Conservation (phyloP, 2,797 vertebrate species). For the Iguana delicatissima region DNA sequence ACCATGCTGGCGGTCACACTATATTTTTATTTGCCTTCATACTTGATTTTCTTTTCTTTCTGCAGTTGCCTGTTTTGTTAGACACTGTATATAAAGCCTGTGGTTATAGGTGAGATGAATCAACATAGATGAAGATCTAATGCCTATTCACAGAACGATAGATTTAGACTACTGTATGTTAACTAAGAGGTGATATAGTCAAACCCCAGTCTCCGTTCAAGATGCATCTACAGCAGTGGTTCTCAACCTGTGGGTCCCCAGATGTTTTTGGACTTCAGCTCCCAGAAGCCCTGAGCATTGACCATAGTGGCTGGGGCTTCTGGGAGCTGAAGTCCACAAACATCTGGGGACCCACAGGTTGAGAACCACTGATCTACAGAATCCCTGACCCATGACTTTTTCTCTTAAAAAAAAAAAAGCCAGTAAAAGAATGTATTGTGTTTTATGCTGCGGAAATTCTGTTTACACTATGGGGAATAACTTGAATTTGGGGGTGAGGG, state of each 20-base stretch:
- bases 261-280: too few species aligned
- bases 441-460: background rate
- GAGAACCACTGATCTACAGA: too few species aligned
- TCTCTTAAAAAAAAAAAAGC: background rate
- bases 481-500: background rate
- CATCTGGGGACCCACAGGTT: too few species aligned
- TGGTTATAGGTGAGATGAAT: background rate
- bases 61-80: background rate
- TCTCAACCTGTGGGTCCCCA: too few species aligned
- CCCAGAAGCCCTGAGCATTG: too few species aligned
- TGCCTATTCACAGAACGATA: background rate
- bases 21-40: background rate
- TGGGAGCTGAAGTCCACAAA: too few species aligned
- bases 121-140: background rate
- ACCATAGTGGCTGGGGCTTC: too few species aligned
- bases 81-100: background rate
- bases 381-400: background rate
- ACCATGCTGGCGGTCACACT: background rate
- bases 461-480: background rate
- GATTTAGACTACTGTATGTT: background rate
- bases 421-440: background rate
- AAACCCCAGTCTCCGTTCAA: background rate
- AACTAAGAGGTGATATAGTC: background rate
- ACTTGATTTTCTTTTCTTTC: background rate
- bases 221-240: background rate